Evolutionary conservation across 1,140 invertebrate genomes (phyloP), one percentile per base, ranked within the genome.

Genomic region (Trichonephila clavipes): DNA sequence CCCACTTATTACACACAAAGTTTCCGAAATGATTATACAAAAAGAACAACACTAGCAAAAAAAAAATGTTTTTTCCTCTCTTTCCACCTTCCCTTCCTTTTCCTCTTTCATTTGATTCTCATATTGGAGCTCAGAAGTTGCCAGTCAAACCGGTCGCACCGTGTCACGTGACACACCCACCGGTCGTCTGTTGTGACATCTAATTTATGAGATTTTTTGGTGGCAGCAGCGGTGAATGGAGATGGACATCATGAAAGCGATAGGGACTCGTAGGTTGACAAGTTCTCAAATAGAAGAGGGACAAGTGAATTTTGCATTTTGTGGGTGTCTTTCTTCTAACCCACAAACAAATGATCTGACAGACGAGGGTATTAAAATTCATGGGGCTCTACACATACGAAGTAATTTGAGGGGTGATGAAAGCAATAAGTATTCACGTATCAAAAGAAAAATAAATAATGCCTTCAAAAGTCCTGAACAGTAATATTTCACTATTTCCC

Each of bases 111-210:
- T 83, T 59, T 40, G 72, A 58, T 51, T 83, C 82, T 18, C 77
- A 82, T 86, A 58, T 34, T 28, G 58, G 51, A 16, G 44, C 21
- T 44, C 89, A 24, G 51, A 51, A 51, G 51, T 40, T 64, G 21
- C 58, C 72, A 77, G 51, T 51, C 51, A 87, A 92, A 92, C 91
- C 82, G 83, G 91, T 92, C 58, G 62, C 21, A 8, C 1, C 82
- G 44, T 40, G 51, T 87, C 91, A 92, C 91, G 91, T 92, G 91
- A 92, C 91, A 86, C 91, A 87, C 91, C 91, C 83, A 92, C 91
- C 62, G 51, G 83, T 92, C 82, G 91, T 92, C 82, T 92, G 83
- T 44, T 34, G 82, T 69, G 91, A 92, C 91, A 87, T 62, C 34
- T 92, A 92, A 92, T 92, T 92, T 92, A 92, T 92, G 90, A 85